These are phyloP conservation scores for Ooceraea biroi DNA, from an alignment of 1,140 invertebrate species.

Conservation along the genomic window DNA sequence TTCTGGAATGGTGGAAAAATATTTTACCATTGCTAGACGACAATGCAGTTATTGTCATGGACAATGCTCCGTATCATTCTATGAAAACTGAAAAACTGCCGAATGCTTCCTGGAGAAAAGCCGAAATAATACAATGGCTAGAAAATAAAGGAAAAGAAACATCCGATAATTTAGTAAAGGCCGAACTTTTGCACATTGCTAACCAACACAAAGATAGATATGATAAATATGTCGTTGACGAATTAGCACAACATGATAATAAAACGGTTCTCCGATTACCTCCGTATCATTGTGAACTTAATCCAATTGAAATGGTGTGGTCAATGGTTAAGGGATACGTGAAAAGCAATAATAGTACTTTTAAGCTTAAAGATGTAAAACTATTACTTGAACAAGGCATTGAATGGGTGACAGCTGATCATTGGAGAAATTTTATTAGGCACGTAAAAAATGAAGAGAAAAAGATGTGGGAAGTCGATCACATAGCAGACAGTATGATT, in stretches of 20 bases:
- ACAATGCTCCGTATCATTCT: conserved; percentile 25
- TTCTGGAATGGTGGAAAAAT: conserved; percentile 7
- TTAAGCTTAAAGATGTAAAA: conserved; percentile 24
- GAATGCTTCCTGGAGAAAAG: background rate
- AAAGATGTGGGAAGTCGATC: no score
- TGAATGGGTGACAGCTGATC: background rate
- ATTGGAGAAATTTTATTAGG: conserved; percentile 1
- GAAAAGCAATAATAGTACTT: background rate
- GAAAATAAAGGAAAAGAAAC: conserved; percentile 13
- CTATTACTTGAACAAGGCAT: background rate
- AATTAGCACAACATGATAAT: background rate
- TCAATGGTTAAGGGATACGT: conserved; percentile 14
- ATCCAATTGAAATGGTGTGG: conserved; percentile 42
- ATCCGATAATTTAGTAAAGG: background rate
- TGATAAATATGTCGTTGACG: conserved; percentile 33
- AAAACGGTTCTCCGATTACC: conserved; percentile 33
- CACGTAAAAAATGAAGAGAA: no score
- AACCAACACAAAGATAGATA: background rate
- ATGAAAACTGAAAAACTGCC: conserved; percentile 5
- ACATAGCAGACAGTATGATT: no score
- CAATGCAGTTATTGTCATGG: conserved; percentile 17
- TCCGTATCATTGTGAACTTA: conserved; percentile 35
- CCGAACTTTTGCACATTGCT: conserved; percentile 12
- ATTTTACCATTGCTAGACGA: background rate
- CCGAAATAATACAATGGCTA: conserved; percentile 22